These are phyloP conservation scores for Agonum fuliginosum DNA, from an alignment of 2,888 invertebrate genomes.

Conservation along the genomic window DNA sequence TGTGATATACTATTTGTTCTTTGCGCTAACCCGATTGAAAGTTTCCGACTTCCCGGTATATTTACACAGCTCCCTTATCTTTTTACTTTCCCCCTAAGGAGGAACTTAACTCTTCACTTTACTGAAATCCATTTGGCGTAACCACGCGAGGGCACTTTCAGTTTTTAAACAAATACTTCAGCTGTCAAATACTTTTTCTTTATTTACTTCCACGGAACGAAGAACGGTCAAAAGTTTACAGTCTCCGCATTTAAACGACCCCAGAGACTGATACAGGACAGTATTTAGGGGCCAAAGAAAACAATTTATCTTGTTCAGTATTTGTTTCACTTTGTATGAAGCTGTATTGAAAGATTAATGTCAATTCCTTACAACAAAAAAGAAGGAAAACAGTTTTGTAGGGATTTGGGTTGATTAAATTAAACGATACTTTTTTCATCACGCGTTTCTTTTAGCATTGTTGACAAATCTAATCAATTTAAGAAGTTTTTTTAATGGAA, in stretches of 20 bases:
- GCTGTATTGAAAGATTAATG: constrained; percentile 12
- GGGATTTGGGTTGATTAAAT: neutral
- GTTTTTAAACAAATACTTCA: constrained; percentile 58
- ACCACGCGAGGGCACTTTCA: constrained; percentile 55
- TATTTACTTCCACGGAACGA: constrained; percentile 41
- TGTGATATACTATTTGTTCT: too few relatives aligned
- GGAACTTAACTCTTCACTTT: constrained; percentile 48
- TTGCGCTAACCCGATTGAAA: too few relatives aligned
- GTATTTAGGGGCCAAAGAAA: constrained; percentile 32
- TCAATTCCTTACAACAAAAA: neutral
- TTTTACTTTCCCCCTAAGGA: constrained; percentile 19
- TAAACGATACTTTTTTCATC: constrained; percentile 1
- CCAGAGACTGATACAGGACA: constrained; percentile 30
- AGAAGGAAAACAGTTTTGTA: neutral
- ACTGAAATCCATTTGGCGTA: constrained; percentile 50
- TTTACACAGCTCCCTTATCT: constrained; percentile 23
- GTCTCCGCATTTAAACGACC: constrained; percentile 46
- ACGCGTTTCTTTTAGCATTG: neutral
- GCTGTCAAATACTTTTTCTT: constrained; percentile 55
- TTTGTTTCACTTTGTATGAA: constrained; percentile 18
- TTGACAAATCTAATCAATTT: too few relatives aligned
- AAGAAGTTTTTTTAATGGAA: neutral
- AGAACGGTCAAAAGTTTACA: constrained; percentile 50
- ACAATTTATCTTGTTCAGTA: constrained; percentile 42
- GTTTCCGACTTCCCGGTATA: neutral